Evolutionary conservation across 2,888 invertebrate species (phyloP), one percentile per base, ranked within the genome.

Genomic region (Malthinus flaveolus): DNA sequence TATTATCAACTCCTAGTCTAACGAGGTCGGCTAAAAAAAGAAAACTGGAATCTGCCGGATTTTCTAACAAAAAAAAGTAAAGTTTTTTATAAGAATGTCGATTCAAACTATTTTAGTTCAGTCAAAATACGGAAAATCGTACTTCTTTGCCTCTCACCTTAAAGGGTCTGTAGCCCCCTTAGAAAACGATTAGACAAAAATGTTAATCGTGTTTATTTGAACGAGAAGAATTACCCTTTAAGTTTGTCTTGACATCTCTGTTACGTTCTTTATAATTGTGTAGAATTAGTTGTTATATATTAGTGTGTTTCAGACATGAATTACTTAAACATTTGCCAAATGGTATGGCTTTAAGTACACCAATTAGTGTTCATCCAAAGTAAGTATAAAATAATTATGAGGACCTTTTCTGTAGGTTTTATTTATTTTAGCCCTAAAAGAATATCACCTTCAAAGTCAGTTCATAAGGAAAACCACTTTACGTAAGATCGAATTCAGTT

Each of bases 21-120:
- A 85, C 83, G 71, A 82, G 84, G 68, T 84, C 85, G 7, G 82
- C 83, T 0, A 85, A 87, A 59, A 90, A 90, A 73, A 80, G 89
- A 50, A 89, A 87, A 77, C 82, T 79, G 42, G 87, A 88, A 59
- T 71, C 79, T 9, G 82, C 81, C 61, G 84, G 85, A 32, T 80
- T 87, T 69, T 86, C 85, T 70, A 79, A 82, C 10, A 90, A 88
- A 77, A 88, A 86, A 71, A 89, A 86, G 90, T 90, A 75, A 72
- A n/a, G n/a, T n/a, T 63, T 35, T 39, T 33, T 33, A n/a, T 13
- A n/a, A 3, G 4, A n/a, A 45, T 11, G 23, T 56, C 34, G 49
- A 11, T n/a, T 7, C 33, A 34, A 31, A 12, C 45, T 56, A 44
- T 57, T 54, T 10, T 39, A 31, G 39, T 56, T 57, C 33, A n/a